Base-by-base conservation (phyloP, 2,888 invertebrate genomes). In the Macropis europaea region DNA sequence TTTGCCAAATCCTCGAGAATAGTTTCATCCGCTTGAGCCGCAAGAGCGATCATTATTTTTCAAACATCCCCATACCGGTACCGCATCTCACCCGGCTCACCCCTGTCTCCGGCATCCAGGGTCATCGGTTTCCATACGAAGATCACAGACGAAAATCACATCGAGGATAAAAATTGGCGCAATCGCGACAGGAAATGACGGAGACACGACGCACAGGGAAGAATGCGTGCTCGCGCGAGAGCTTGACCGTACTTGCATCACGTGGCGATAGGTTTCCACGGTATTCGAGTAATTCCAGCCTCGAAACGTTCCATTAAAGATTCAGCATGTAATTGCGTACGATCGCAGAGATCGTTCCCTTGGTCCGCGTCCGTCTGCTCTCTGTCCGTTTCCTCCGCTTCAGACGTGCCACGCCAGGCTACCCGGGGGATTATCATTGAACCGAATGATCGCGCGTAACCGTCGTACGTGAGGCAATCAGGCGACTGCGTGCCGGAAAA, bases 291-390 rank as follows among this genome's bases (percentile, higher is more conserved):
- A 90, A 90, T 90, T 89, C 83, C 89, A 89, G 88, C 81, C 87
- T 89, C 86, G 85, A 89, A 89, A 89, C 88, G 87, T 90, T 87
- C 89, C 89, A 90, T 90, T 89, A 90, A 90, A 90, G 89, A 90
- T 90, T 90, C 89, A 90, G 89, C 89, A 88, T 89, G 88, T 90
- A 90, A 90, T 90, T 89, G 90, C 89, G 88, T 73, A 85, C 83
- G 87, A 89, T 89, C 89, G 86, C 17, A 6, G 78, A 80, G 80
- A 79, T 77, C 76, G 68, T 53, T 69, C 70, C 63, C 69, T 76
- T 28, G 62, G 76, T 66, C 67, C 71, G 66, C 45, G 28, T 66
- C 70, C 76, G 59, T 70, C 66, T 57, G 50, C 22, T 32, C 22
- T 32, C 48, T 40, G 61, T 59, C 61, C 64, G 64, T 64, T 76